phyloP scores from a whole-genome alignment of 2,113 vertebrate genomes.

The Odontesthes bonariensis region DNA sequence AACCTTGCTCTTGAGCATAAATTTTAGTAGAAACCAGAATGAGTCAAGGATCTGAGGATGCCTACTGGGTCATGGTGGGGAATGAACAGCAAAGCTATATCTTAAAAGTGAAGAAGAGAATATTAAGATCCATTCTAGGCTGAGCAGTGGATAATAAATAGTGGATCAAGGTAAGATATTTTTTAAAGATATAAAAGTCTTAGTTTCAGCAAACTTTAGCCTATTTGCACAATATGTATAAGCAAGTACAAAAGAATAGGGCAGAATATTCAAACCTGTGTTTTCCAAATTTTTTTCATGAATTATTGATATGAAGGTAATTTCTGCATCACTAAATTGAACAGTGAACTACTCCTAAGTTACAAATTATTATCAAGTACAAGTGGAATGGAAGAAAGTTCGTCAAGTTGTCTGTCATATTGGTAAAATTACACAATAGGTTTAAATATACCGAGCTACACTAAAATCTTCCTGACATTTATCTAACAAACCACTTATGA shows the following conservation, averaged over 20 bases:
- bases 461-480: neutral
- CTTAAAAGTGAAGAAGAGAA: conserved; percentile 47
- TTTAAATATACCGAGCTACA: neutral
- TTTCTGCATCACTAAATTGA: neutral
- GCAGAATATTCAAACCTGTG: neutral
- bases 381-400: neutral
- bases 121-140: conserved; percentile 38
- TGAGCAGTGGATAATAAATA: conserved; percentile 2
- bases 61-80: conserved; percentile 40
- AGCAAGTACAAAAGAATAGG: neutral
- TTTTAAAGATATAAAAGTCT: neutral
- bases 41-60: conserved; percentile 33
- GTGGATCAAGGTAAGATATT: neutral
- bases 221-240: too few relatives aligned
- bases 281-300: neutral
- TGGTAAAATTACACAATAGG: neutral
- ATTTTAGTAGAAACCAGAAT: conserved; percentile 28
- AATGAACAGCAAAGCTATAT: conserved; percentile 23
- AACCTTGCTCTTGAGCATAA: conserved; percentile 35
- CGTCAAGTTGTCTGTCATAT: neutral
- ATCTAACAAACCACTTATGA: conserved; percentile 13
- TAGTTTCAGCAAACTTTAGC: neutral
- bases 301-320: neutral
- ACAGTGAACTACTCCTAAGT: neutral
- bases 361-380: neutral